phyloP scores from a whole-genome alignment of 1,140 invertebrate genomes.

The Papilio polytes region DNA sequence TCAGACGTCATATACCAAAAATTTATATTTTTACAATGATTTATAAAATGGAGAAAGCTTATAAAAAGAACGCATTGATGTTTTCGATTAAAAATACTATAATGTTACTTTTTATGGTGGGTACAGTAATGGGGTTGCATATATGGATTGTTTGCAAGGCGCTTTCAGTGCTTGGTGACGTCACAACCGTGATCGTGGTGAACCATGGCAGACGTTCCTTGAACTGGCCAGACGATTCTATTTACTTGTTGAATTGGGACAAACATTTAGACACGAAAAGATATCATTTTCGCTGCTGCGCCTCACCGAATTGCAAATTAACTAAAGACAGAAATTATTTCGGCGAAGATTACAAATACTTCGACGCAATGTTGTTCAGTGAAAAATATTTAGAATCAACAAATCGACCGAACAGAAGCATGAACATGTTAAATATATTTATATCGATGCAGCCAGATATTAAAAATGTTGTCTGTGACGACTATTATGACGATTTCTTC shows the following conservation, averaged over 20 bases:
- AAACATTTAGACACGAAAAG: not conserved
- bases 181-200: conserved; percentile 23
- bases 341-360: conserved; percentile 52
- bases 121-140: conserved; percentile 16
- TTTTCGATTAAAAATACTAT: conserved; percentile 27
- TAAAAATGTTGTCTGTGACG: conserved; percentile 56
- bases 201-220: conserved; percentile 24
- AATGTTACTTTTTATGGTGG: not conserved
- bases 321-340: conserved; percentile 49
- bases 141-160: conserved; percentile 29
- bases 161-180: conserved; percentile 9
- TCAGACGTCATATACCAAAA: not conserved
- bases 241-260: conserved; percentile 52
- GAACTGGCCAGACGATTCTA: conserved; percentile 21
- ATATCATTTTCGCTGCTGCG: conserved; percentile 40
- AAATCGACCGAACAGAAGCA: not conserved
- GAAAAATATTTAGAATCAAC: conserved; percentile 44
- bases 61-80: conserved; percentile 14
- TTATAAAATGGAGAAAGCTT: conserved; percentile 1
- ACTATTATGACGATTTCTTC: conserved; percentile 73
- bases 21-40: not conserved
- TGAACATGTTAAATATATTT: conserved; percentile 74
- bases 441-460: conserved; percentile 57
- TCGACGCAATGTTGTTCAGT: conserved; percentile 67
- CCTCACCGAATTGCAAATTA: conserved; percentile 51